These are phyloP conservation scores for Drosophila leonis DNA, from an alignment of 2,888 invertebrate species.

Conservation along the genomic window DNA sequence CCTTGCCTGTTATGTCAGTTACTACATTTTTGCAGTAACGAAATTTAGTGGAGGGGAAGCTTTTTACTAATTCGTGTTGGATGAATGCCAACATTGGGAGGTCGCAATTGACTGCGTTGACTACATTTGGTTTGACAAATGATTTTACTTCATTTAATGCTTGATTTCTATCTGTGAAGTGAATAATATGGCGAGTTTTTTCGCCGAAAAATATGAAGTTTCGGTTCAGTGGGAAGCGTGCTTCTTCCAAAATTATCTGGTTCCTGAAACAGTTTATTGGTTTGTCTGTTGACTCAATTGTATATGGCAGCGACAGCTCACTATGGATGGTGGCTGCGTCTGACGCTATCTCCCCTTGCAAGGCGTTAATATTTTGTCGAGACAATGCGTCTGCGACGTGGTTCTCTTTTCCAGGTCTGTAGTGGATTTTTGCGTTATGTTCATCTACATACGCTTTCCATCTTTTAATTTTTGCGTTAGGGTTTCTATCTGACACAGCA, in stretches of 20 bases:
- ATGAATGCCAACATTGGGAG: too few species aligned
- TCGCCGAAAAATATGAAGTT: too few species aligned
- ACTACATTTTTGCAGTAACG: too few species aligned
- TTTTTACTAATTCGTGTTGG: too few species aligned
- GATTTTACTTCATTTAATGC: too few species aligned
- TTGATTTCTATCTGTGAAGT: too few species aligned
- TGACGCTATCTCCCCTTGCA: background rate
- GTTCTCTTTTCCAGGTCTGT: background rate
- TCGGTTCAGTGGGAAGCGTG: too few species aligned
- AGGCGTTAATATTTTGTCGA: background rate
- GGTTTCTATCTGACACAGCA: background rate
- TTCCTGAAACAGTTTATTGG: background rate
- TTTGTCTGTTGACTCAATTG: background rate
- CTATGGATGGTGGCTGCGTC: background rate
- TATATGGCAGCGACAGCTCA: background rate
- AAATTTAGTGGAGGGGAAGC: too few species aligned
- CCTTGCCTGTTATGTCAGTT: too few species aligned
- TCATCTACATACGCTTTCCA: background rate
- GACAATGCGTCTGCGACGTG: background rate
- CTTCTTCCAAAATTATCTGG: background rate
- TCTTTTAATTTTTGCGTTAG: background rate
- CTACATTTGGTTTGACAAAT: too few species aligned
- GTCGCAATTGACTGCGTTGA: too few species aligned
- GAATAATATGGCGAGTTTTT: too few species aligned
- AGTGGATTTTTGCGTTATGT: background rate